phyloP scores from a whole-genome alignment of 2,888 invertebrate species.

The Cryptus armator region DNA sequence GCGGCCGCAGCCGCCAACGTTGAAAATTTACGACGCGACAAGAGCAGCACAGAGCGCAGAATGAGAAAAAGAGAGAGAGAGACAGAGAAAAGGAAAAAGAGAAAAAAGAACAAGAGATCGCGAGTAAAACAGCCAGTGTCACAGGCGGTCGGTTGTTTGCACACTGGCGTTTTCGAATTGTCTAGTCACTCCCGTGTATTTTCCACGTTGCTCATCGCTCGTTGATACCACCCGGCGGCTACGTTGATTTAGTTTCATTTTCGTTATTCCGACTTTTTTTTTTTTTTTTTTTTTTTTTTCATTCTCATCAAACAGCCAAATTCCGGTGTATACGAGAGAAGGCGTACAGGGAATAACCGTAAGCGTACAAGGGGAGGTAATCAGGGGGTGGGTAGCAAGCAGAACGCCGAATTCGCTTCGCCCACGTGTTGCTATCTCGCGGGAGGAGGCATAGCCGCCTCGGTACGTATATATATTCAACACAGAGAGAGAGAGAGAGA shows the following conservation, averaged over 20 bases:
- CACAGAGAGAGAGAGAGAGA: slow-evolving; percentile 22
- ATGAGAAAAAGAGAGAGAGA: slow-evolving; percentile 1
- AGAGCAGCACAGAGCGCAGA: slow-evolving; percentile 10
- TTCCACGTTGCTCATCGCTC: slow-evolving; percentile 60
- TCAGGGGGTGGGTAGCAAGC: not conserved
- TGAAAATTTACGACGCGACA: slow-evolving; percentile 61
- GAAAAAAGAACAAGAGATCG: slow-evolving; percentile 27
- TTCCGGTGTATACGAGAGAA: not conserved
- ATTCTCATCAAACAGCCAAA: not conserved
- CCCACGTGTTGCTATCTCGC: slow-evolving; percentile 70
- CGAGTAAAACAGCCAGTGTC: slow-evolving; percentile 26
- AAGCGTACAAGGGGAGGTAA: not conserved
- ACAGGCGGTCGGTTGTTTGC: slow-evolving; percentile 59
- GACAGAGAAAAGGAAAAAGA: slow-evolving; percentile 28
- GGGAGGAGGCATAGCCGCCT: slow-evolving; percentile 50
- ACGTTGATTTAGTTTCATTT: slow-evolving; percentile 25
- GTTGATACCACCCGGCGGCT: slow-evolving; percentile 21
- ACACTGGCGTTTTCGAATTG: slow-evolving; percentile 55
- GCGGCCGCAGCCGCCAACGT: slow-evolving; percentile 33
- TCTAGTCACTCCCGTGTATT: slow-evolving; percentile 61
- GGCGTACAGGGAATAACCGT: not conserved
- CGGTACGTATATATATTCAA: slow-evolving; percentile 52
- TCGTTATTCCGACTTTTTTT: not conserved
- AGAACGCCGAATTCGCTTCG: slow-evolving; percentile 48
- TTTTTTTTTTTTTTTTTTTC: not conserved